Evolutionary conservation across 2,888 invertebrate species (phyloP), one percentile per base, ranked within the genome.

Genomic region (Ecliptopera silaceata): DNA sequence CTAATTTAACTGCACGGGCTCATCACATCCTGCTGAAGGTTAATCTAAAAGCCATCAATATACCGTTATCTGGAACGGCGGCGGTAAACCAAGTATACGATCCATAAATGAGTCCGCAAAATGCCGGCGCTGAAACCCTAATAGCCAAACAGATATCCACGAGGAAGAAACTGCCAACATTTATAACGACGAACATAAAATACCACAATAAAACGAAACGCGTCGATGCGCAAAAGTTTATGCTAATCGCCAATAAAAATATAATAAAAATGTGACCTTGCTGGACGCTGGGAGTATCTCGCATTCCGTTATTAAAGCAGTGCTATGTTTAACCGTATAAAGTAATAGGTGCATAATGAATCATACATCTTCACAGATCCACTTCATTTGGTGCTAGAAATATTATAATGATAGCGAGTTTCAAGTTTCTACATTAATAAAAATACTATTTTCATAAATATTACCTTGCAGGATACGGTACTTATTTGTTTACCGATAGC

Each of bases 41-140:
- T 84, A 84, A 86, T 86, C 82, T 82, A 72, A 82, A 82, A 79
- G 69, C 74, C 79, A 82, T 86, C 83, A 84, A 82, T 84, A 77
- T 55, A 75, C 78, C 76, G 84, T 81, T 86, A 88, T 87, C 84
- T 83, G 70, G 69, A 82, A 80, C 74, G 80, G 76, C 78, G 77
- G 68, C 78, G 74, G 75, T 85, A 79, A 85, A 84, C 75, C 79
- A 78, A 80, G 81, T 82, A 84, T 85, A 87, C 81, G 82, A 74
- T 68, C 84, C 80, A 86, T 88, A 86, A 88, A 88, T 79, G 85
- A 80, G 76, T 69, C 77, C 71, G 75, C 80, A 78, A 76, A 80
- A 78, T 70, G 76, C 73, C 73, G 64, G 59, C 75, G 75, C 70
- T 73, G 75, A 77, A 73, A 64, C 75, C 71, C 72, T 83, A 83